These are phyloP conservation scores for Scotopteryx bipunctaria DNA, from an alignment of 2,888 invertebrate species.

Conservation along the genomic window DNA sequence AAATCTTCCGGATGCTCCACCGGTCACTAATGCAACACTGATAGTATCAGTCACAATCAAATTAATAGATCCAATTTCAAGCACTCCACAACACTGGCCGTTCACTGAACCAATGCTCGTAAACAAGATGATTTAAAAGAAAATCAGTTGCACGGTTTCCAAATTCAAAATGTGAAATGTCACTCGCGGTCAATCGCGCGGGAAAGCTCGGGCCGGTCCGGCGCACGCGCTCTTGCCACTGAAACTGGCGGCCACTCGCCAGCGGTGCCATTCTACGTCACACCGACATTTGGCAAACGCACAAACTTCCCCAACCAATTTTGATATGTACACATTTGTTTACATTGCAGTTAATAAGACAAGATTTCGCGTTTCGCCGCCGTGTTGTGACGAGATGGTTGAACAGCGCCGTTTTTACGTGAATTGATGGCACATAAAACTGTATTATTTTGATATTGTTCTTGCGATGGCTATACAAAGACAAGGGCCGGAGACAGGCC, in stretches of 20 bases:
- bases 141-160: slow-evolving; percentile 42
- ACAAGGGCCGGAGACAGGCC: slow-evolving; percentile 39
- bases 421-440: slow-evolving; percentile 56
- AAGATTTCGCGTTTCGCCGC: slow-evolving; percentile 50
- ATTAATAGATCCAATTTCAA: slow-evolving; percentile 38
- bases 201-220: slow-evolving; percentile 62
- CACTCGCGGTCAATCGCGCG: slow-evolving; percentile 66
- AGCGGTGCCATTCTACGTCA: slow-evolving; percentile 47
- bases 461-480: slow-evolving; percentile 53
- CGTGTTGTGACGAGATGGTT: slow-evolving; percentile 37
- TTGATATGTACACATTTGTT: slow-evolving; percentile 49
- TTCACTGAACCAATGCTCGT: slow-evolving; percentile 42
- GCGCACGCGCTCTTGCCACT: slow-evolving; percentile 71
- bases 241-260: slow-evolving; percentile 61
- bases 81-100: slow-evolving; percentile 46
- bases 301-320: slow-evolving; percentile 49
- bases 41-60: slow-evolving; percentile 45
- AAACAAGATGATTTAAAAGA: slow-evolving; percentile 30
- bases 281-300: slow-evolving; percentile 53
- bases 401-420: slow-evolving; percentile 43
- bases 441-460: slow-evolving; percentile 60
- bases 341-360: slow-evolving; percentile 45
- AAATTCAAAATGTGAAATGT: slow-evolving; percentile 55
- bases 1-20: slow-evolving; percentile 48
- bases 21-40: slow-evolving; percentile 46